Evolutionary conservation across 2,113 vertebrate genomes (phyloP), one percentile per base, ranked within the genome.

Genomic region (Cynopterus brachyotis): DNA sequence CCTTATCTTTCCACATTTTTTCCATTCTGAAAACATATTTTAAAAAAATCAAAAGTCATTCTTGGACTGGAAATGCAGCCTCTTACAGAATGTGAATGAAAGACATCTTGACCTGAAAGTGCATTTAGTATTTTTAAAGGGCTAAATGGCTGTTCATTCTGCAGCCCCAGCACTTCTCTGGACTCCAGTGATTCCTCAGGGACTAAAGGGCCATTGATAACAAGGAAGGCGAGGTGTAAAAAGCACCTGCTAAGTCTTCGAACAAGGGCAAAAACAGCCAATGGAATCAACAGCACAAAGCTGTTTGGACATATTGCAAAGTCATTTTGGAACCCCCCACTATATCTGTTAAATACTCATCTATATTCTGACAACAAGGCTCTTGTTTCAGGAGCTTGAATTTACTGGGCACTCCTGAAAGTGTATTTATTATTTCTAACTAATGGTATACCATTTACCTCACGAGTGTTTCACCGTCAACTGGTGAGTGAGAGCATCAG

Each of bases 11-110:
- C 84, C 86, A 55, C 19, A 79, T 92, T 87, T 40, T 93, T 96
- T 94, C 62, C 96, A 97, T 89, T 89, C 95, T 96, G 96, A 64
- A 75, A 96, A 95, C 94, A 86, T 40, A 89, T 28, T 98, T 70
- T 76, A 0, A 45, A 91, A 59, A 96, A 91, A 78, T 0, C 19
- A 26, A 55, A 96, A 96, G 90, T 91, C 76, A 30, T 80, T 76
- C 81, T 97, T 96, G 97, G 97, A 91, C 32, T 32, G 50, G 83
- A 96, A 95, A 75, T 55, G 37, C 1, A 89, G 0, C 53, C 72
- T 92, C 45, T 95, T 96, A 93, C 82, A 57, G 96, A 97, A 97
- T 1, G 22, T 93, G 19, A 76, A 97, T 94, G 90, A 97, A 98
- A 98, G 96, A 81, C 66, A 2, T 53, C 96, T 96, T 90, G 95